phyloP scores from a whole-genome alignment of 2,113 vertebrate genomes.

The Arenaria interpres region DNA sequence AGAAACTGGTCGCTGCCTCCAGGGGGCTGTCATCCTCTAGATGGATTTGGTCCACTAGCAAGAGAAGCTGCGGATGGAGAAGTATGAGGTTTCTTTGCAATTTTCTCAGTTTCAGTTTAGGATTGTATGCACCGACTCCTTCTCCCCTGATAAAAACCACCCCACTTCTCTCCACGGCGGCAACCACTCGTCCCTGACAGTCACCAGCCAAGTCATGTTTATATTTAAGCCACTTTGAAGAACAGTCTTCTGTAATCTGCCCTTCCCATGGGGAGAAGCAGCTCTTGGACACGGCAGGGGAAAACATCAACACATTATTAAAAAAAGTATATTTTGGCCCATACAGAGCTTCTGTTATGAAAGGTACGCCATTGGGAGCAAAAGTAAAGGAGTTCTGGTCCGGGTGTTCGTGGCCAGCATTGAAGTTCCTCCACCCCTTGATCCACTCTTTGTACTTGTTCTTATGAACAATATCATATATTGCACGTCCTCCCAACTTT shows the following conservation, averaged over 20 bases:
- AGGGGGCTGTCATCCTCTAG: conserved; percentile 84
- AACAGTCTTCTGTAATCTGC: conserved; percentile 94
- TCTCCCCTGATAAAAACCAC: conserved; percentile 94
- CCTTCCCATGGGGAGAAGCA: conserved; percentile 96
- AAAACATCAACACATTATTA: conserved; percentile 93
- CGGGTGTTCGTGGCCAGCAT: conserved; percentile 95
- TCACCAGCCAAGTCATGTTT: conserved; percentile 89
- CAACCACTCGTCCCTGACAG: conserved; percentile 86
- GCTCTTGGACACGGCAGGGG: conserved; percentile 79
- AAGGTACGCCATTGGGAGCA: conserved; percentile 90
- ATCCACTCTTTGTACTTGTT: conserved; percentile 96
- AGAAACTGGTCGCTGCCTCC: conserved; percentile 86
- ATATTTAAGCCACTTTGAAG: conserved; percentile 97
- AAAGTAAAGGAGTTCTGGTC: conserved; percentile 98
- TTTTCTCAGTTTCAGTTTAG: conserved; percentile 84
- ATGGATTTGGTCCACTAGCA: conserved; percentile 92
- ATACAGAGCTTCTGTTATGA: conserved; percentile 95
- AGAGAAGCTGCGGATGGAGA: conserved; percentile 91
- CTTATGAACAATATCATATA: conserved; percentile 94
- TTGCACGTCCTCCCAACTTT: conserved; percentile 95
- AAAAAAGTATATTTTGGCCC: conserved; percentile 95
- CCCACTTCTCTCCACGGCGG: conserved; percentile 80
- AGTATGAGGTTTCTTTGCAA: conserved; percentile 92
- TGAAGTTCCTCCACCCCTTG: conserved; percentile 96
- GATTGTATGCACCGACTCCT: conserved; percentile 86